phyloP scores from a whole-genome alignment of 2,888 invertebrate species.

The Melieria crassipennis region DNA sequence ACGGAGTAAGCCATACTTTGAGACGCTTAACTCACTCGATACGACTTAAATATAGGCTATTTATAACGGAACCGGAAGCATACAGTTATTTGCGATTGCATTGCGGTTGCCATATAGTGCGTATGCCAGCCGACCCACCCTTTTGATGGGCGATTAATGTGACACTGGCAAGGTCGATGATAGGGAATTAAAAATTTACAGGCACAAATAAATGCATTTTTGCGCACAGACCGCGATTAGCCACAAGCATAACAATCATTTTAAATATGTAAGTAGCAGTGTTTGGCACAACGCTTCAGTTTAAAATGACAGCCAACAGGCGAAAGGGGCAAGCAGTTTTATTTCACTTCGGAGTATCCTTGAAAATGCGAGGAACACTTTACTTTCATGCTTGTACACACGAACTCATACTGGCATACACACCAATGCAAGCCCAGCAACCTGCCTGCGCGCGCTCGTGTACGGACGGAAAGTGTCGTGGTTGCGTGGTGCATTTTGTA shows the following conservation, averaged over 20 bases:
- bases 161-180: too few species aligned
- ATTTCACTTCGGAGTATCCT: conserved; percentile 30
- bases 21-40: conserved; percentile 10
- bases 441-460: neutral
- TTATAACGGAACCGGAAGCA: too few species aligned
- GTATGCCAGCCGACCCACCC: too few species aligned
- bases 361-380: conserved; percentile 27
- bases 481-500: conserved; percentile 18
- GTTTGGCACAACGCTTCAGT: neutral
- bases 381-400: conserved; percentile 15
- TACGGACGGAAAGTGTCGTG: neutral
- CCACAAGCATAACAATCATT: too few species aligned
- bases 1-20: conserved; percentile 4
- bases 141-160: too few species aligned
- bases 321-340: conserved; percentile 9
- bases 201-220: too few species aligned
- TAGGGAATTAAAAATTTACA: too few species aligned
- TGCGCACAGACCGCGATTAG: too few species aligned
- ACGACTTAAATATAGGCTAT: too few species aligned
- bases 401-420: neutral
- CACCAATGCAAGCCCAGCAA: neutral
- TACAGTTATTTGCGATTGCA: too few species aligned
- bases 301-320: neutral
- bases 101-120: too few species aligned
- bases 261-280: neutral